These are phyloP conservation scores for Venustoraphidia nigricollis DNA, from an alignment of 2,888 invertebrate species.

Conservation along the genomic window DNA sequence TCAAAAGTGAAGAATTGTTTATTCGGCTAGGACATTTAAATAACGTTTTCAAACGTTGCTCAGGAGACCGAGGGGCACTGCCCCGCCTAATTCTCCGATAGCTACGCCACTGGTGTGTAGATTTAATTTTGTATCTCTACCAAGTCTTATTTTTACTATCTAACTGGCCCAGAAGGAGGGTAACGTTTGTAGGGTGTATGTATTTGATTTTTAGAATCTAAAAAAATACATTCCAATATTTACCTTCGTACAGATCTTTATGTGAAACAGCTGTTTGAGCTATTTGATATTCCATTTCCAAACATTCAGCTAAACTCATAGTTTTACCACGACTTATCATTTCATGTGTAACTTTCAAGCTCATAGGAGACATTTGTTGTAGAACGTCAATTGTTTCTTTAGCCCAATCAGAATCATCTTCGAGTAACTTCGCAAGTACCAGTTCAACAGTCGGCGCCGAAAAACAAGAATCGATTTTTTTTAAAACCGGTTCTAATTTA, in stretches of 20 bases:
- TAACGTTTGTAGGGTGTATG: too few species aligned
- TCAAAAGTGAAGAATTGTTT: too few species aligned
- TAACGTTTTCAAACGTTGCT: too few species aligned
- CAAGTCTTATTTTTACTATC: too few species aligned
- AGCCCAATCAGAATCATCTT: constrained; percentile 65
- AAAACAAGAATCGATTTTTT: constrained; percentile 61
- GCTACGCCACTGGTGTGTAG: too few species aligned
- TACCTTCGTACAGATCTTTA: constrained; percentile 65
- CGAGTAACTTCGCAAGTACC: constrained; percentile 51
- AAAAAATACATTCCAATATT: background rate
- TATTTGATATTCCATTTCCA: constrained; percentile 73
- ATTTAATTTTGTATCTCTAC: too few species aligned
- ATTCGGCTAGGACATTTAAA: too few species aligned
- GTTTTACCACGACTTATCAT: constrained; percentile 56
- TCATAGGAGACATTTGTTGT: constrained; percentile 66
- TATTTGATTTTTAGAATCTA: too few species aligned
- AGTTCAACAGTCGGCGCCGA: constrained; percentile 53
- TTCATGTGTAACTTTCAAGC: constrained; percentile 65
- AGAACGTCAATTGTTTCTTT: constrained; percentile 46
- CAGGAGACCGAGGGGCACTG: too few species aligned
- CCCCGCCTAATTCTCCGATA: too few species aligned
- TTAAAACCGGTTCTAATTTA: constrained; percentile 41
- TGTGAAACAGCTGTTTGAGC: constrained; percentile 40
- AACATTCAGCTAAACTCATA: constrained; percentile 55
- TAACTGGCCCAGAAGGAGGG: too few species aligned